phyloP scores from a whole-genome alignment of 2,113 vertebrate genomes.

The Mohoua ochrocephala region DNA sequence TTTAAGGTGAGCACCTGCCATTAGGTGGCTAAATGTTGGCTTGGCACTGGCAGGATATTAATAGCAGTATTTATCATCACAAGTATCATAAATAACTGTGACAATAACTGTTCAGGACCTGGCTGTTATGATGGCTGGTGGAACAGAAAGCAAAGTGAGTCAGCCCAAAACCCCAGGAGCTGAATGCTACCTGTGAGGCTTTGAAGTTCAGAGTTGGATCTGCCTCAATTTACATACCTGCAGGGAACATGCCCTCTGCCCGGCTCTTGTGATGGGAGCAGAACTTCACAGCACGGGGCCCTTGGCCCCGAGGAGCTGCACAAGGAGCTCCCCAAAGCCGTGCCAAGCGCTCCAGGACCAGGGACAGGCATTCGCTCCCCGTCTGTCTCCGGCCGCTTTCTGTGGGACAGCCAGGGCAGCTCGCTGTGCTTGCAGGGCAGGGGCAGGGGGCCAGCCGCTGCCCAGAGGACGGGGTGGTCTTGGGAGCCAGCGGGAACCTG shows the following conservation, averaged over 20 bases:
- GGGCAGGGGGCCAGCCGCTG: not conserved
- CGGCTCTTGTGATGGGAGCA: fast-evolving
- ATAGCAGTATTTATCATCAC: not conserved
- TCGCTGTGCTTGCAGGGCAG: not conserved
- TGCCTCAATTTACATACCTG: not conserved
- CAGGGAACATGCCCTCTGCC: not conserved
- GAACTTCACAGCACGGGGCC: fast-evolving
- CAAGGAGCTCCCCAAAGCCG: not conserved
- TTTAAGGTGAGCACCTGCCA: not conserved
- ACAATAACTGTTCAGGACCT: not conserved
- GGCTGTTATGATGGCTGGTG: not conserved
- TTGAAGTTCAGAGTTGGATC: not conserved
- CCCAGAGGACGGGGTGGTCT: no score
- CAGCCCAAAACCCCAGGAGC: not conserved
- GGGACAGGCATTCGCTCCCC: fast-evolving
- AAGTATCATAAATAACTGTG: not conserved
- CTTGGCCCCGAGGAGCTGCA: not conserved
- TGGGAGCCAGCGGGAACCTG: not conserved
- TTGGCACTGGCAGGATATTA: not conserved
- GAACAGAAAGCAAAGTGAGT: not conserved
- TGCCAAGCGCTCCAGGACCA: fast-evolving
- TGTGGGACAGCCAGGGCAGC: not conserved
- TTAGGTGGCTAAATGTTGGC: not conserved
- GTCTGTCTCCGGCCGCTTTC: fast-evolving
- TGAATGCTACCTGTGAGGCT: not conserved